These are phyloP conservation scores for Triplophysa tibetana DNA, from an alignment of 2,113 vertebrate species.

Conservation along the genomic window DNA sequence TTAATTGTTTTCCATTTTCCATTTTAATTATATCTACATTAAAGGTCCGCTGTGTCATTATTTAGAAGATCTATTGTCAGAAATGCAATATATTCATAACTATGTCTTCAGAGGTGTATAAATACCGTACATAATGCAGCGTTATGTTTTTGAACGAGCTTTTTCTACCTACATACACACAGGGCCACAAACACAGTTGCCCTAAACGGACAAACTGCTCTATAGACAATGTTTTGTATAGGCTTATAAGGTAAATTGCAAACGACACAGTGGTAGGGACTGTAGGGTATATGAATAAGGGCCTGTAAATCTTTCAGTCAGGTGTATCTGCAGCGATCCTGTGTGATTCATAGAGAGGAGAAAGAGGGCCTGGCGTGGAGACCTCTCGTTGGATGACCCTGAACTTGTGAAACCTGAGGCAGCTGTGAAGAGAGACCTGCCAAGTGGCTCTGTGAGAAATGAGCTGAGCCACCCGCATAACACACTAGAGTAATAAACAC, in stretches of 20 bases:
- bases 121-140: not conserved
- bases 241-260: not conserved
- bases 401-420: slow-evolving; percentile 27
- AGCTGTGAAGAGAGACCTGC: not conserved
- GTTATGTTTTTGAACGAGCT: not conserved
- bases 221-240: too few relatives aligned
- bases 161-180: not conserved
- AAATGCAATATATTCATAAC: too few relatives aligned
- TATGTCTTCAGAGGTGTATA: too few relatives aligned
- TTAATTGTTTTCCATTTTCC: too few relatives aligned
- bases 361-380: slow-evolving; percentile 12
- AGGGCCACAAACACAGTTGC: too few relatives aligned
- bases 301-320: not conserved
- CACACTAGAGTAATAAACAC: too few relatives aligned
- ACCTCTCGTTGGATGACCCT: slow-evolving; percentile 20
- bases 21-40: too few relatives aligned
- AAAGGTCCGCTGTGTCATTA: too few relatives aligned
- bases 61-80: too few relatives aligned
- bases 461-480: not conserved
- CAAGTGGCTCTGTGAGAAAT: not conserved
- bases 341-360: slow-evolving; percentile 17
- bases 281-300: not conserved
- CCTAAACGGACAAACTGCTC: too few relatives aligned
- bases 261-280: not conserved
- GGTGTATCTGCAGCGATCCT: not conserved